phyloP scores from a whole-genome alignment of 2,888 invertebrate genomes.

The Aplocera efformata region DNA sequence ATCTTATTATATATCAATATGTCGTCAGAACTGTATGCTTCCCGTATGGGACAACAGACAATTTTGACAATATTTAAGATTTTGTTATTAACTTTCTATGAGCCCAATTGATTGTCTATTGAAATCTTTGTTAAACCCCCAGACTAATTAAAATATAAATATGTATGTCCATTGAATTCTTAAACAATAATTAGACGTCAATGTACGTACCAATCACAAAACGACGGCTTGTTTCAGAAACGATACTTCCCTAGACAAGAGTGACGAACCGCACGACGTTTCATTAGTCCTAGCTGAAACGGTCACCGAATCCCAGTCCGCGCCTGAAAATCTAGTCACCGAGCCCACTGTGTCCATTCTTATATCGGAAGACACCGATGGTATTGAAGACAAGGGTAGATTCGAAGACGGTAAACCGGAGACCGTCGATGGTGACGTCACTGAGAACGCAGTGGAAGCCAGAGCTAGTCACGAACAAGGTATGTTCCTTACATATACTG shows the following conservation, averaged over 20 bases:
- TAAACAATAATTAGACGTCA: no score
- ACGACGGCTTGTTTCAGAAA: slow-evolving; percentile 32
- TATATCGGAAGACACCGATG: slow-evolving; percentile 11
- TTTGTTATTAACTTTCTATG: no score
- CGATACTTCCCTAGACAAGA: slow-evolving; percentile 50
- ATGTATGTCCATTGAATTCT: no score
- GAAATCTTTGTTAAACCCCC: no score
- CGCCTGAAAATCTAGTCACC: slow-evolving; percentile 14
- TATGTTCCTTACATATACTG: slow-evolving; percentile 21
- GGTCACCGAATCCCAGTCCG: slow-evolving; percentile 33
- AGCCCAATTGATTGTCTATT: no score
- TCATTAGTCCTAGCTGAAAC: slow-evolving; percentile 28
- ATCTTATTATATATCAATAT: no score
- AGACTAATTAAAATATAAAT: no score
- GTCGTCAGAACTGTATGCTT: no score
- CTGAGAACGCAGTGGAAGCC: slow-evolving; percentile 30
- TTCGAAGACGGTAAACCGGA: slow-evolving; percentile 17
- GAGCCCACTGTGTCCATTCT: slow-evolving; percentile 16
- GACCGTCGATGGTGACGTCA: slow-evolving; percentile 25
- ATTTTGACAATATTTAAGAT: no score
- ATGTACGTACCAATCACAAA: no score
- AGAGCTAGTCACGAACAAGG: slow-evolving; percentile 42
- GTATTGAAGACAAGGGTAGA: slow-evolving; percentile 14
- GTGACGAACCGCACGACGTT: slow-evolving; percentile 39
- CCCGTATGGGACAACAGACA: no score